Base-by-base conservation (phyloP, 2,797 vertebrate species). In the Takifugu ocellatus region DNA sequence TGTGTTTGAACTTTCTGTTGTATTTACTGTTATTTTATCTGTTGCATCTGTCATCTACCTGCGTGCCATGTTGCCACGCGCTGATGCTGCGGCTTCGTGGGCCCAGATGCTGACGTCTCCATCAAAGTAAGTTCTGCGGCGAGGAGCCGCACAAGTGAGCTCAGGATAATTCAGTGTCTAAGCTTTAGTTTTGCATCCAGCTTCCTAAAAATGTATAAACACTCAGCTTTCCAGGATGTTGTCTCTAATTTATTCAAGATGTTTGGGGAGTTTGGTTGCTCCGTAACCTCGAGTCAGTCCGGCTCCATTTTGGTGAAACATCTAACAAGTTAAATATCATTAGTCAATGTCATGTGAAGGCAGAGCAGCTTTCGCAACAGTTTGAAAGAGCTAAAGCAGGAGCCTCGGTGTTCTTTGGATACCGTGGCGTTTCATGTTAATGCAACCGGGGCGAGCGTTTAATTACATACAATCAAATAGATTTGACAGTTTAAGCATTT, bases 221-320 rank as follows among this genome's bases (percentile, higher is more conserved):
- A 87, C 62, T 70, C 72, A 66, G 65, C 56, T 68, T 82, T 82
- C 61, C 76, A 72, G 74, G 79, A 68, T 84, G 78, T 85, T 84
- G 77, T 72, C 60, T 73, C 70, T 87, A 86, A 89, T 89, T 79
- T 89, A 85, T 88, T 91, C 84, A 90, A 91, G 85, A 90, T 91
- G 87, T 83, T 62, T 78, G 71, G 61, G 73, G 79, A 78, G 85
- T 80, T 83, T 84, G 70, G 66, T 75, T 86, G 68, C 68, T 79
- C 68, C 26, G 66, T 59, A 79, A 74, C 76, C 68, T 83, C 61
- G 70, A 81, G 66, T 67, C 68, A 87, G 82, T 84, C 74, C 75
- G 15, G 76, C 82, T 81, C 69, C 78, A 26, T 39, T 85, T 84
- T 84, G 73, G 78, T 50, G 73, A 87, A 85, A 84, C 75, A 70